Conservation (phyloP, 1,140 invertebrate genomes). For the Atta cephalotes region DNA sequence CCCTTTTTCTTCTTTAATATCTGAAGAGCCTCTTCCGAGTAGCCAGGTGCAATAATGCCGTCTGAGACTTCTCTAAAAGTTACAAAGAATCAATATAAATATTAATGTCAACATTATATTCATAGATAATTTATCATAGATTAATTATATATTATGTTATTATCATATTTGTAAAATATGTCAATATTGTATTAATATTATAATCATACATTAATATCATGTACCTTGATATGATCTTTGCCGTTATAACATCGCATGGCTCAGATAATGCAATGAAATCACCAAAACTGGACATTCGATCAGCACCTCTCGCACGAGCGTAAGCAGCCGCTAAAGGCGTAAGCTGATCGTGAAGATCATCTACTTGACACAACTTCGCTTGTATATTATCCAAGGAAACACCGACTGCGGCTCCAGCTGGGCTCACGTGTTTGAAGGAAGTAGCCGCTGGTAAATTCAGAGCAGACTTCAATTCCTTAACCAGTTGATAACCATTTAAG, state of each 20-base stretch:
- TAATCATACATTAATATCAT: neutral
- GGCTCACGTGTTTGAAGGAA: conserved; percentile 99
- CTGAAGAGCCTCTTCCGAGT: conserved; percentile 93
- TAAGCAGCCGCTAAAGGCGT: conserved; percentile 97
- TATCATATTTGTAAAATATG: conserved; percentile 10
- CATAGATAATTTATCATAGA: neutral
- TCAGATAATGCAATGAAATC: conserved; percentile 99
- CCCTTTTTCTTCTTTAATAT: conserved; percentile 98
- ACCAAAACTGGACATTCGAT: conserved; percentile 99
- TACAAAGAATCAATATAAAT: neutral
- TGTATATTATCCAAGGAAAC: conserved; percentile 91
- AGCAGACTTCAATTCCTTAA: conserved; percentile 94
- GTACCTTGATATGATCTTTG: conserved; percentile 89
- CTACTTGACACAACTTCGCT: conserved; percentile 97
- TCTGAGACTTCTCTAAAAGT: conserved; percentile 93
- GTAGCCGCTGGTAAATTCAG: conserved; percentile 96
- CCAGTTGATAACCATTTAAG: conserved; percentile 98
- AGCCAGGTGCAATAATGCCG: conserved; percentile 98
- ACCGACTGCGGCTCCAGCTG: conserved; percentile 97
- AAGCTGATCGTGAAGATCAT: conserved; percentile 92
- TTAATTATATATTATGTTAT: neutral
- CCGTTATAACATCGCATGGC: conserved; percentile 95
- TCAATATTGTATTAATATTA: neutral
- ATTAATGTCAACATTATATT: neutral
- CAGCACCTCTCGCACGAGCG: conserved; percentile 97